A percentile compares a stretch with the other conserved stretches of the same genome.
These are phyloP conservation scores for Heteromyza rotundicornis DNA, from an alignment of 2,888 invertebrate species.

Conservation along the genomic window DNA sequence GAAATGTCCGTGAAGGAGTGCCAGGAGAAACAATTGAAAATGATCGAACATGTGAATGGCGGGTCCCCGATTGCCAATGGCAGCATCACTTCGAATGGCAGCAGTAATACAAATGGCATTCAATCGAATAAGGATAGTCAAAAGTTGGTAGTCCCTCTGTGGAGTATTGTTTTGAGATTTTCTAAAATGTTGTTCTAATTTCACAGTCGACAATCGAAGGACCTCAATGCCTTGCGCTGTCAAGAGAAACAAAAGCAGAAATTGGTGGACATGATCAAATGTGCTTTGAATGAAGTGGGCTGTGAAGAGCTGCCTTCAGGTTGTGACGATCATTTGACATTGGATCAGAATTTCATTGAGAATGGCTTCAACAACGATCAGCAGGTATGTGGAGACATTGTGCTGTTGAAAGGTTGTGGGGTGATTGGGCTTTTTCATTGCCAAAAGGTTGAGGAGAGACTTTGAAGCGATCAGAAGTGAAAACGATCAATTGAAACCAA, in stretches of 20 bases:
- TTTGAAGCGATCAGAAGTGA: no score
- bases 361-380: conserved; percentile 66
- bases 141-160: conserved; percentile 43
- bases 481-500: no score
- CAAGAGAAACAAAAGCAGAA: conserved; percentile 82
- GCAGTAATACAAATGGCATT: conserved; percentile 63
- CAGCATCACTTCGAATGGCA: conserved; percentile 54
- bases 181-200: background rate
- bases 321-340: conserved; percentile 72
- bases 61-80: conserved; percentile 65
- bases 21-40: conserved; percentile 72
- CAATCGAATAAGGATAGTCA: conserved; percentile 60
- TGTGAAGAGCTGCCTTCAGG: conserved; percentile 88
- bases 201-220: conserved; percentile 66
- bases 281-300: conserved; percentile 84
- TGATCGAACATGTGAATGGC: conserved; percentile 64
- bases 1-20: conserved; percentile 80
- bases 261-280: conserved; percentile 82
- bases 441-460: no score
- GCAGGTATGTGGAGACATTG: conserved; percentile 67
- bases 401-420: no score
- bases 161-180: background rate
- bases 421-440: no score
- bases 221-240: conserved; percentile 80
- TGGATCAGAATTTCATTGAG: conserved; percentile 70